Base-by-base conservation (phyloP, 53 echinoderm and acorn worm species). In the Paelopatides confundens region DNA sequence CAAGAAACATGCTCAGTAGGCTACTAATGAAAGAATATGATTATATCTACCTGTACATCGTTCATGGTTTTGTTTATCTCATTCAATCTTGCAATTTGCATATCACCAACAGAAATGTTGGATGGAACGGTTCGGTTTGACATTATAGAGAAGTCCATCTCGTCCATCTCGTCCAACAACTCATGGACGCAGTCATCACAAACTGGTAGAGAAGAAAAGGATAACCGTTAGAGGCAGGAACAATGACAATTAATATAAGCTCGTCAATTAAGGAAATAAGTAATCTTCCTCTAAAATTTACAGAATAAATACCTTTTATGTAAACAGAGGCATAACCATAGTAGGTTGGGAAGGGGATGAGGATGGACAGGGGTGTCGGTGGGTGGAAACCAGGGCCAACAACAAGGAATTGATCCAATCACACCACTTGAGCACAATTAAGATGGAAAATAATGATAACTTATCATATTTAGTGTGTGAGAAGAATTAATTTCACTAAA, bases 101-200 rank as follows among this genome's bases (percentile, higher is more conserved):
- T 86, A 18, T 71, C 48, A 12, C 94, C 98, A 31, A 94, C 92
- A 24, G 90, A 69, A 17, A 94, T 54, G 62, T 85, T 90, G 17
- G 83, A 86, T 46, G 93, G 30, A 30, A 35, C n/a, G 0, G 33
- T 64, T 15, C 70, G 62, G 17, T 89, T 88, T 21, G 82, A 87
- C 4, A 90, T 79, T 9, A 95, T 90, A 62, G 92, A 86, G 18
- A 84, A 36, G 35, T 69, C 65, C 87, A 98, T 90, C 5, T 76
- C 82, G 18, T 94, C 90, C 38, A 95, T 39, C 21, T 51, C 87
- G 62, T 98, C 98, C 54, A 98, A 82, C 0, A 98, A 89, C 4
- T 90, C 86, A 69, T 94, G 77, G 1, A 95, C 92, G 64, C 98
- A 98, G 82, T 92, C 93, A 82, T 98, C 98, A 71, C 98, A 98